Percentiles rank a stretch among this genome's conserved stretches.
Evolutionary conservation across 64 coral and sea anemone genomes (phyloP).

Genomic region (Porites australiensis): DNA sequence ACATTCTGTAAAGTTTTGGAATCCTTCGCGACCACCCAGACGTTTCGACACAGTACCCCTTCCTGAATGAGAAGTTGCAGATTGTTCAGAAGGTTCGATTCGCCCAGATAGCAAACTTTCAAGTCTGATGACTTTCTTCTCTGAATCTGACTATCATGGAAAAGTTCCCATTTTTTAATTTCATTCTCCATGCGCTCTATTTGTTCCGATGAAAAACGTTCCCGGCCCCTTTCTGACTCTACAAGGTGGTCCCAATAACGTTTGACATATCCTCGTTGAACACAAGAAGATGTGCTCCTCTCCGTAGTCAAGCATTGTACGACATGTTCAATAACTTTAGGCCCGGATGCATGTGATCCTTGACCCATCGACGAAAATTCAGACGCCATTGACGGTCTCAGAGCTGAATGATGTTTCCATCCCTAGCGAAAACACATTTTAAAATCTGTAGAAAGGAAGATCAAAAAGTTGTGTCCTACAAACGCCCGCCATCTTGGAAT

Average conservation of each 20-base stretch:
- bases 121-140: constrained; percentile 45
- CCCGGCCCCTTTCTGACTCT: background rate
- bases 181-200: background rate
- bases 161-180: constrained; percentile 18
- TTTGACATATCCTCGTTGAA: constrained; percentile 50
- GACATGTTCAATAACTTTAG: constrained; percentile 12
- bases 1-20: background rate
- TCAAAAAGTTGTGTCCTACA: too few relatives aligned
- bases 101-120: constrained; percentile 66
- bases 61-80: constrained; percentile 35
- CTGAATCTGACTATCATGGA: constrained; percentile 33
- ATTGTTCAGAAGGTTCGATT: constrained; percentile 49
- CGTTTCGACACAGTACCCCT: constrained; percentile 65
- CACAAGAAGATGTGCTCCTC: constrained; percentile 51
- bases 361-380: too few relatives aligned
- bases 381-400: too few relatives aligned
- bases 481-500: too few relatives aligned
- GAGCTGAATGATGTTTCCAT: too few relatives aligned
- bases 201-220: background rate
- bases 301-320: constrained; percentile 51
- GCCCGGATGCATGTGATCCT: background rate
- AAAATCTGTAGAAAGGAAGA: too few relatives aligned
- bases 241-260: constrained; percentile 9
- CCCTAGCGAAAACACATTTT: too few relatives aligned
- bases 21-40: constrained; percentile 70